These are phyloP conservation scores for Sarcophaga variegata DNA, from an alignment of 2,888 invertebrate species.

Conservation along the genomic window DNA sequence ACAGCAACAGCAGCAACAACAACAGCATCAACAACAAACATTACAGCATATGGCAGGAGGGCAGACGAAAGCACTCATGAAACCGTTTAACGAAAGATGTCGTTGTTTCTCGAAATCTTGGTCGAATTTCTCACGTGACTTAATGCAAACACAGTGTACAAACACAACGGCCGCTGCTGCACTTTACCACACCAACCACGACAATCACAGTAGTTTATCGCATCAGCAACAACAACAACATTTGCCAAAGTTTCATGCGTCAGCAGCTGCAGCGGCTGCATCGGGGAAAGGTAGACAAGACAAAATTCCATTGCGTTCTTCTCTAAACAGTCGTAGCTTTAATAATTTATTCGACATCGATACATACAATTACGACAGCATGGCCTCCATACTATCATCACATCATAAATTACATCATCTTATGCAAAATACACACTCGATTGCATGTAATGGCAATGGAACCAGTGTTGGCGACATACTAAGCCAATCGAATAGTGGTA, in stretches of 20 bases:
- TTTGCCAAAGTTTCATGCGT: constrained; percentile 51
- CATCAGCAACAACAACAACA: constrained; percentile 67
- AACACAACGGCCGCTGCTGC: constrained; percentile 41
- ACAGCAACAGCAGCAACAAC: constrained; percentile 74
- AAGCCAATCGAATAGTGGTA: constrained; percentile 76
- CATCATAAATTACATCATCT: constrained; percentile 79
- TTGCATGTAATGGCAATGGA: constrained; percentile 71
- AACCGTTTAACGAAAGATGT: constrained; percentile 77
- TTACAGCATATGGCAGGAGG: too few species aligned
- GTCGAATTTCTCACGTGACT: constrained; percentile 79
- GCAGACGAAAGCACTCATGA: constrained; percentile 68
- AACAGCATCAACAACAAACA: constrained; percentile 58
- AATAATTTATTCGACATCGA: constrained; percentile 78
- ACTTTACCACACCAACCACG: constrained; percentile 58
- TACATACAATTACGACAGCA: constrained; percentile 70
- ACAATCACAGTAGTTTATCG: constrained; percentile 65
- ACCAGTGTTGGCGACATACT: constrained; percentile 68
- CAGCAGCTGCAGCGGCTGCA: constrained; percentile 57
- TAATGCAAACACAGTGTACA: constrained; percentile 71
- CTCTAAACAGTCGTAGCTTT: constrained; percentile 77
- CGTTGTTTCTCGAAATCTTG: constrained; percentile 81
- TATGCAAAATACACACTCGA: constrained; percentile 48
- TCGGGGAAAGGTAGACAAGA: constrained; percentile 63
- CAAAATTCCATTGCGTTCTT: constrained; percentile 68
- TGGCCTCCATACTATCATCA: constrained; percentile 74